phyloP scores from a whole-genome alignment of 2,797 vertebrate genomes.

The Oreochromis grahami region DNA sequence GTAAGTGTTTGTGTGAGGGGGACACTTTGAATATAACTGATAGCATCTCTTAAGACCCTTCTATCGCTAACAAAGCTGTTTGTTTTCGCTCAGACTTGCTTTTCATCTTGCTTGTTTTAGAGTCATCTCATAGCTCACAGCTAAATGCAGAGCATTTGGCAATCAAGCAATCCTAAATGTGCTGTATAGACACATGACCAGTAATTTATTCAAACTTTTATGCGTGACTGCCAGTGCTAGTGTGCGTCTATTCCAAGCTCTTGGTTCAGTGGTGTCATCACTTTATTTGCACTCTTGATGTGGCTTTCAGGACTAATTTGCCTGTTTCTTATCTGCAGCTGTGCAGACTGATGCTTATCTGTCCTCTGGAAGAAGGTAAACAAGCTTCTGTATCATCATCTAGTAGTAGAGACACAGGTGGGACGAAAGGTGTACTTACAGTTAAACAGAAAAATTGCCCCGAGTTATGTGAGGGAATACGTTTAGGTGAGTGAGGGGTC shows the following conservation, averaged over 20 bases:
- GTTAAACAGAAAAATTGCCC: neutral
- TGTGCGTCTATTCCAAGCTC: neutral
- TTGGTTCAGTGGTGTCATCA: neutral
- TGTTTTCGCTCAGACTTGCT: constrained; percentile 51
- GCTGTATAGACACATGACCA: neutral
- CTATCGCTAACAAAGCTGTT: constrained; percentile 45
- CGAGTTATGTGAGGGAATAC: neutral
- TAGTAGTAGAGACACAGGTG: neutral
- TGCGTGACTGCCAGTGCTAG: neutral
- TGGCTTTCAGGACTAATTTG: constrained; percentile 22
- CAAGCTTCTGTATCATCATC: neutral
- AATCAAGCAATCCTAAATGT: neutral
- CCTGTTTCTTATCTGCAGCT: constrained; percentile 23
- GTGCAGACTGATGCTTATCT: constrained; percentile 16
- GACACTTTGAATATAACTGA: constrained; percentile 66
- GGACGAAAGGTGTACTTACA: neutral
- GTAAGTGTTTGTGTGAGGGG: constrained; percentile 12
- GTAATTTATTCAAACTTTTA: neutral
- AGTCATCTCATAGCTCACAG: neutral
- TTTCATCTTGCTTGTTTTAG: constrained; percentile 16
- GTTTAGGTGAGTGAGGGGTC: neutral
- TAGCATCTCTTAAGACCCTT: constrained; percentile 69
- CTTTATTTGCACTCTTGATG: constrained; percentile 3
- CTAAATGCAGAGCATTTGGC: neutral
- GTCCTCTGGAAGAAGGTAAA: constrained; percentile 1